Evolutionary conservation across 2,888 invertebrate genomes (phyloP).

Genomic region (Drosophila falleni): DNA sequence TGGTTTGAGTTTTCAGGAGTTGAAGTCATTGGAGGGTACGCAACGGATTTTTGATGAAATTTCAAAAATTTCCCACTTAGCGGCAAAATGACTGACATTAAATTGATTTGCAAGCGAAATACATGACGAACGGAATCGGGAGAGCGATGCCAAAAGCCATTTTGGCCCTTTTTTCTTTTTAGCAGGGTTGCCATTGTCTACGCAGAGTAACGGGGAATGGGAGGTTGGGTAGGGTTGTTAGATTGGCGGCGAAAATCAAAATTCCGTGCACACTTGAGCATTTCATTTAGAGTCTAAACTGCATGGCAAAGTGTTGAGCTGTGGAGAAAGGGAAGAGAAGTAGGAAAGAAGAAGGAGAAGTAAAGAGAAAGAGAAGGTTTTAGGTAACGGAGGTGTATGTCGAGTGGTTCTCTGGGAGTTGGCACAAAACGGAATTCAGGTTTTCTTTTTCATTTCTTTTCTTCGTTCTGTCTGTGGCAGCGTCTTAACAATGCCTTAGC

Average conservation of each 20-base stretch:
- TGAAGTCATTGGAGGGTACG: conserved; percentile 24
- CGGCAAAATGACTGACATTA: conserved; percentile 83
- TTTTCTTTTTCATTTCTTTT: conserved; percentile 45
- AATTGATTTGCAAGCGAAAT: conserved; percentile 84
- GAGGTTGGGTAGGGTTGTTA: background rate
- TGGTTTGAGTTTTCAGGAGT: background rate
- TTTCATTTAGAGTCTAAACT: conserved; percentile 82
- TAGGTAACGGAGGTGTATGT: conserved; percentile 10
- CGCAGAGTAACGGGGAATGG: background rate
- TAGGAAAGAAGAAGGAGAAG: background rate
- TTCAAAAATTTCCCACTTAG: conserved; percentile 79
- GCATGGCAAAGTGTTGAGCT: conserved; percentile 52
- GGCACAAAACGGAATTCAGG: conserved; percentile 70
- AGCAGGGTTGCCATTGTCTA: conserved; percentile 1
- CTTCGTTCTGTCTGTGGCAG: conserved; percentile 23
- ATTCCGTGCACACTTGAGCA: conserved; percentile 84
- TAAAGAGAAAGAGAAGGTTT: background rate
- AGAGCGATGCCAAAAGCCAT: conserved; percentile 27
- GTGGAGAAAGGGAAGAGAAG: background rate
- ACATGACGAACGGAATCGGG: conserved; percentile 80
- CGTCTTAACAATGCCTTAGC: conserved; percentile 64
- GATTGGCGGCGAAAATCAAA: conserved; percentile 78
- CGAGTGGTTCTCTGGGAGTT: conserved; percentile 58
- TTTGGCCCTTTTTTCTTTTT: background rate
- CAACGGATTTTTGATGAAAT: conserved; percentile 83